Percentiles rank a stretch among this genome's conserved stretches.
phyloP scores from a whole-genome alignment of 2,888 invertebrate genomes.

The Cataglyphis rosenhaueri region DNA sequence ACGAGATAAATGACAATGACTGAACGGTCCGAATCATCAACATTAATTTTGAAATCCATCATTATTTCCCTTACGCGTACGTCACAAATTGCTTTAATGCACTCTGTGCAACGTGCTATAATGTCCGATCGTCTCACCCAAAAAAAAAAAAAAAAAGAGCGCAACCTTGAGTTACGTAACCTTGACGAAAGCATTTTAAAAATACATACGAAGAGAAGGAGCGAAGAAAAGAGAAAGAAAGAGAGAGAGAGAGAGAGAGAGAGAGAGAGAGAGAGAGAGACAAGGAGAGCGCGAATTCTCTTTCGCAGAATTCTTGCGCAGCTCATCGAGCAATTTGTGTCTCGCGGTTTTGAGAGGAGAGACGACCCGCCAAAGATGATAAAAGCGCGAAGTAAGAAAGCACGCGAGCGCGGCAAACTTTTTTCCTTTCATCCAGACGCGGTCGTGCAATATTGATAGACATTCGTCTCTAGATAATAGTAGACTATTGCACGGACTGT shows the following conservation, averaged over 20 bases:
- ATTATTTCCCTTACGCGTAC: slow-evolving; percentile 43
- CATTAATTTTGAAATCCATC: slow-evolving; percentile 48
- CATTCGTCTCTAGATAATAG: slow-evolving; percentile 58
- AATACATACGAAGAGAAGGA: slow-evolving; percentile 31
- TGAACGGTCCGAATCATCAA: slow-evolving; percentile 38
- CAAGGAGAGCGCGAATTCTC: background rate
- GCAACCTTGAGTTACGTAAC: slow-evolving; percentile 27
- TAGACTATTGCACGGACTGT: slow-evolving; percentile 56
- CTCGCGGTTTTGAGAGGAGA: slow-evolving; percentile 18
- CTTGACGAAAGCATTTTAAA: slow-evolving; percentile 45
- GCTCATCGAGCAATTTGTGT: slow-evolving; percentile 21
- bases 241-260: too few species aligned
- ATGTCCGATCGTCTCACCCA: background rate
- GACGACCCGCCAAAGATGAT: slow-evolving; percentile 4
- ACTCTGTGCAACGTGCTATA: background rate
- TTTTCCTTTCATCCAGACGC: slow-evolving; percentile 55
- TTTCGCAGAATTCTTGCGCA: slow-evolving; percentile 35
- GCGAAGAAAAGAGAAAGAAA: background rate
- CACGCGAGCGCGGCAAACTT: slow-evolving; percentile 23
- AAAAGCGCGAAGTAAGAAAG: slow-evolving; percentile 29
- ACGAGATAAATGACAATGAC: slow-evolving; percentile 45
- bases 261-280: background rate
- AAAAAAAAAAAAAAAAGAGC: slow-evolving; percentile 16
- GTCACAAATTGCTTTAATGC: slow-evolving; percentile 40
- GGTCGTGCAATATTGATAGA: slow-evolving; percentile 62